Percentiles rank a stretch among this genome's conserved stretches.
Evolutionary conservation across 1,140 invertebrate genomes (phyloP).

Genomic region (Danaus melanippus): DNA sequence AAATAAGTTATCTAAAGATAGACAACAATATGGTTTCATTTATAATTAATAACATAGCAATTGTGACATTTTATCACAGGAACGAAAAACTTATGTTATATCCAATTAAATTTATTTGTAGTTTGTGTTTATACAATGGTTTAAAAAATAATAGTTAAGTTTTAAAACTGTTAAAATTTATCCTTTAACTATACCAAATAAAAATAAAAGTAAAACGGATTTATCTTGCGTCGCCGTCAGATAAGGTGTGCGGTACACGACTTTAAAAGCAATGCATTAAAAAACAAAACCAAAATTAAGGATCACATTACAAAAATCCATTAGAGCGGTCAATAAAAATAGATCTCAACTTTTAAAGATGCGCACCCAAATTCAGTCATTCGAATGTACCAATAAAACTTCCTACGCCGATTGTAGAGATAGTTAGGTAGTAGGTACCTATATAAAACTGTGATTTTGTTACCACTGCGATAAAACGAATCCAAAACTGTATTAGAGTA

Average conservation of each 20-base stretch:
- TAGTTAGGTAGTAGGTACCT: constrained; percentile 8
- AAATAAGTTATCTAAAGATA: constrained; percentile 5
- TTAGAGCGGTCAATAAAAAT: constrained; percentile 66
- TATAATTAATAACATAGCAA: too few relatives aligned
- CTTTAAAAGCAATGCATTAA: constrained; percentile 45
- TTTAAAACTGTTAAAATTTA: too few relatives aligned
- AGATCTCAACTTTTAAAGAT: constrained; percentile 42
- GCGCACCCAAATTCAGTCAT: constrained; percentile 51
- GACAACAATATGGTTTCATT: background rate
- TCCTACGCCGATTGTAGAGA: constrained; percentile 31
- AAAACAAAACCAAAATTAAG: constrained; percentile 55
- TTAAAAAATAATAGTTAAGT: too few relatives aligned
- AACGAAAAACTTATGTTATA: too few relatives aligned
- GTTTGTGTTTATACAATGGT: too few relatives aligned
- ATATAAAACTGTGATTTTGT: too few relatives aligned
- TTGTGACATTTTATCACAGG: too few relatives aligned
- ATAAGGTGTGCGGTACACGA: constrained; percentile 49
- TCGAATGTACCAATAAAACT: constrained; percentile 34
- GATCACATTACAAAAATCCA: constrained; percentile 69
- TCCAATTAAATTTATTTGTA: too few relatives aligned
- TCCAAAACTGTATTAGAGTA: too few relatives aligned
- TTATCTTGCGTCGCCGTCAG: constrained; percentile 27
- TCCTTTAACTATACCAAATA: background rate
- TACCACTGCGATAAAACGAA: too few relatives aligned
- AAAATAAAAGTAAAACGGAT: constrained; percentile 22